phyloP scores from a whole-genome alignment of 2,888 invertebrate genomes.

The Timandra comae region DNA sequence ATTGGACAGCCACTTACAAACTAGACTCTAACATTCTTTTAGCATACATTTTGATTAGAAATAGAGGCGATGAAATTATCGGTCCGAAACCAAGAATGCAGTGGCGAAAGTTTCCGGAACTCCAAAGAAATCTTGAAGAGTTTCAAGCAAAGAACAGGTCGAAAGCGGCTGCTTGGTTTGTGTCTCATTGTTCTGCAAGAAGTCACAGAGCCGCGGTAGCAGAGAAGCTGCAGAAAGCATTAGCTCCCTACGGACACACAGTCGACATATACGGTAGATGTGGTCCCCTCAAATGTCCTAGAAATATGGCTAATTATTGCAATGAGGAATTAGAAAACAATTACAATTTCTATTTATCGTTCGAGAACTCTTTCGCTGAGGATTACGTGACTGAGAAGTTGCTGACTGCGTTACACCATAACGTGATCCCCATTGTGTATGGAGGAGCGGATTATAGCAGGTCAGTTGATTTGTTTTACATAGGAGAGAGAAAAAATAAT shows the following conservation, averaged over 20 bases:
- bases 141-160: constrained; percentile 40
- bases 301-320: constrained; percentile 33
- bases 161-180: constrained; percentile 64
- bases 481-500: no score
- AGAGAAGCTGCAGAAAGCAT: constrained; percentile 30
- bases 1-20: constrained; percentile 63
- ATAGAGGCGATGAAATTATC: constrained; percentile 37
- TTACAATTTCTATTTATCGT: constrained; percentile 84
- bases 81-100: constrained; percentile 46
- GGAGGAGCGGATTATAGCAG: constrained; percentile 80
- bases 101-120: constrained; percentile 32
- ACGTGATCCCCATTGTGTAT: constrained; percentile 81
- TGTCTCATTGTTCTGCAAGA: constrained; percentile 48
- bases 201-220: constrained; percentile 42
- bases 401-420: constrained; percentile 74
- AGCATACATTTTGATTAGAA: constrained; percentile 46
- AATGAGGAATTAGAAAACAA: constrained; percentile 58
- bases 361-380: constrained; percentile 83
- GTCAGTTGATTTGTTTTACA: constrained; percentile 26
- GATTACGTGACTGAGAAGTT: constrained; percentile 77
- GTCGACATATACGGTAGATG: constrained; percentile 77
- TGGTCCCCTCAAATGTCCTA: constrained; percentile 50
- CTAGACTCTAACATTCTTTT: constrained; percentile 57
- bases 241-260: constrained; percentile 31
- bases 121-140: constrained; percentile 30